Base-by-base conservation (phyloP, 2,888 invertebrate genomes). In the Drosophila buzzatii region DNA sequence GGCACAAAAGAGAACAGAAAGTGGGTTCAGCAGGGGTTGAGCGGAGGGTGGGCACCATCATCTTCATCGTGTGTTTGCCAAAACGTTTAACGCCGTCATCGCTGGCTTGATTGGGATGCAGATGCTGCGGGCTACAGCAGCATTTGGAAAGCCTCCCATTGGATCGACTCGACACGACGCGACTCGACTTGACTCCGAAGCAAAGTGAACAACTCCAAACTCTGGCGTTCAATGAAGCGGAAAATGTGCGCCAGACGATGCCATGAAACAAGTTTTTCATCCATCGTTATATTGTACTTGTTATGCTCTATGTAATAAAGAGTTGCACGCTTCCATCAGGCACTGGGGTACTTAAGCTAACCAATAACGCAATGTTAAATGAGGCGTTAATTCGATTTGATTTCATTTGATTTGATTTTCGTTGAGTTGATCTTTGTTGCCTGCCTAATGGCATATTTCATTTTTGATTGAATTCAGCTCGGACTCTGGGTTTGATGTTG, bases 81-180 rank as follows among this genome's bases (percentile, higher is more conserved):
- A 85, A 85, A 89, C 89, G 89, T 85, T 85, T 85, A 89, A 89
- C 89, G 89, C 85, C 85, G 79, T 87, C 82, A 79, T 76, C 79
- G 76, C 75, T 68, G 56, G 76, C 78, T 75, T 77, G 73, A 78
- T 85, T 82, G 75, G 81, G 86, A 84, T 88, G 89, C 89, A 84
- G 88, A 89, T 88, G 70, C 83, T 83, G 84, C 81, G 81, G 81
- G 81, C 81, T 42, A 67, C 49, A 68, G 60, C 70, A 63, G 59
- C 66, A 47, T 62, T 77, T 63, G 76, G 73, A 76, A 85, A 85
- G 73, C 73, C 70, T 60, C 63, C 58, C 45, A 44, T 58, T 45
- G 42, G 41, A 53, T 59, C 59, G 56, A 35, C 66, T 47, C 57
- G 39, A 39, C n/a, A n/a, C 41, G 61, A 62, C 39, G 58, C 65